phyloP scores from a whole-genome alignment of 2,113 vertebrate species.

The Crotalus tigris region DNA sequence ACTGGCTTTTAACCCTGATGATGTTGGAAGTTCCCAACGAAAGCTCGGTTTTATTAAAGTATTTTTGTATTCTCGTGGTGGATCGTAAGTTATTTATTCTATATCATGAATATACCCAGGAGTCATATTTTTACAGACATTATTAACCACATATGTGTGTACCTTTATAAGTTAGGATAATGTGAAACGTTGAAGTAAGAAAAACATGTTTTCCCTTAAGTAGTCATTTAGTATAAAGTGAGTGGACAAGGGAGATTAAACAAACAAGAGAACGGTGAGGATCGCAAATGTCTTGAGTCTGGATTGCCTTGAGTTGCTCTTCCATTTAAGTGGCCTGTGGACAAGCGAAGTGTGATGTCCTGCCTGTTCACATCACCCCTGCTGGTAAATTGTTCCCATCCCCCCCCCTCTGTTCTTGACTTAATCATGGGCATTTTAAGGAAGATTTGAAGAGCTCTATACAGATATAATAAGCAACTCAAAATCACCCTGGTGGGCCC shows the following conservation, averaged over 20 bases:
- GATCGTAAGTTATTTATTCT: no score
- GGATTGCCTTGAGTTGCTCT: no score
- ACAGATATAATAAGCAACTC: conserved; percentile 47
- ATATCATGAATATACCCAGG: no score
- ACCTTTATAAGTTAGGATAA: neutral
- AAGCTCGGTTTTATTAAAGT: no score
- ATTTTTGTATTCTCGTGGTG: no score
- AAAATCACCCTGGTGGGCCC: neutral
- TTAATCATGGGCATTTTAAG: conserved; percentile 41
- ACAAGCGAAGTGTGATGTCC: rapidly evolving
- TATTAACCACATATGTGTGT: neutral
- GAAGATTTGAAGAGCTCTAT: conserved; percentile 11
- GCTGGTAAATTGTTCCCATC: conserved; percentile 34
- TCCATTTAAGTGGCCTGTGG: neutral
- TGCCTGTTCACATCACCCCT: conserved; percentile 4
- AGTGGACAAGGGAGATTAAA: neutral
- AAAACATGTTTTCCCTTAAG: neutral
- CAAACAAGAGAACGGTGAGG: neutral
- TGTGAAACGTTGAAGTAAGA: neutral
- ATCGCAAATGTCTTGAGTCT: no score
- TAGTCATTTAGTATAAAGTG: neutral
- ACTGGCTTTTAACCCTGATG: no score
- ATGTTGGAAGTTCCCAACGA: no score
- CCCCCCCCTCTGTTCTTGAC: rapidly evolving
- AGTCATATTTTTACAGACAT: no score